A percentile compares a stretch with the other conserved stretches of the same genome.
Evolutionary conservation across 2,888 invertebrate species (phyloP).

Genomic region (Troglohyphantes excavatus): DNA sequence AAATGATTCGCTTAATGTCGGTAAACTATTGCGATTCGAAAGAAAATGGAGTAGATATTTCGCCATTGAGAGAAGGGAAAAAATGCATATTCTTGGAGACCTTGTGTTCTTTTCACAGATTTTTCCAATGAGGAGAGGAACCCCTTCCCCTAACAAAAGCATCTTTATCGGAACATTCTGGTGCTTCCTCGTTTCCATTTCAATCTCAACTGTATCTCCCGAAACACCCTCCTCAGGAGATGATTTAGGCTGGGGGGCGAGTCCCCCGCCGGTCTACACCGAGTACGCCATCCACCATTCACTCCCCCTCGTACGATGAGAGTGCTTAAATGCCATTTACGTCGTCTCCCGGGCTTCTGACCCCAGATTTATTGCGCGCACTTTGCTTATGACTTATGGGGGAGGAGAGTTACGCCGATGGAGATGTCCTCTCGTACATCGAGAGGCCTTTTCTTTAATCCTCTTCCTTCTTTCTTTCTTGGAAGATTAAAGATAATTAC

Average conservation of each 20-base stretch:
- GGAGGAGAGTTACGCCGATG: slow-evolving; percentile 7
- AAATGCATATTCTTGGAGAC: too few species aligned
- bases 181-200: too few species aligned
- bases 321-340: slow-evolving; percentile 55
- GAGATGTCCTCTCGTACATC: background rate
- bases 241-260: background rate
- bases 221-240: background rate
- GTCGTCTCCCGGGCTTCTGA: slow-evolving; percentile 35
- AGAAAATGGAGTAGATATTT: too few species aligned
- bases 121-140: too few species aligned
- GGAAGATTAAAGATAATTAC: too few species aligned
- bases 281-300: background rate
- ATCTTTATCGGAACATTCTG: too few species aligned
- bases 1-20: too few species aligned
- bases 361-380: slow-evolving; percentile 54
- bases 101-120: too few species aligned
- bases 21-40: too few species aligned
- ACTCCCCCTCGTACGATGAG: slow-evolving; percentile 10
- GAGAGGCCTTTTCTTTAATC: background rate
- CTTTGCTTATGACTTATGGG: slow-evolving; percentile 52
- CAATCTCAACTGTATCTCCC: too few species aligned
- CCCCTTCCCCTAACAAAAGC: too few species aligned
- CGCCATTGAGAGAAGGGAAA: too few species aligned
- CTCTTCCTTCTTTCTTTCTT: background rate
- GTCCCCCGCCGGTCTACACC: background rate